Conservation (phyloP, 2,113 vertebrate genomes). For the Nasalis larvatus region DNA sequence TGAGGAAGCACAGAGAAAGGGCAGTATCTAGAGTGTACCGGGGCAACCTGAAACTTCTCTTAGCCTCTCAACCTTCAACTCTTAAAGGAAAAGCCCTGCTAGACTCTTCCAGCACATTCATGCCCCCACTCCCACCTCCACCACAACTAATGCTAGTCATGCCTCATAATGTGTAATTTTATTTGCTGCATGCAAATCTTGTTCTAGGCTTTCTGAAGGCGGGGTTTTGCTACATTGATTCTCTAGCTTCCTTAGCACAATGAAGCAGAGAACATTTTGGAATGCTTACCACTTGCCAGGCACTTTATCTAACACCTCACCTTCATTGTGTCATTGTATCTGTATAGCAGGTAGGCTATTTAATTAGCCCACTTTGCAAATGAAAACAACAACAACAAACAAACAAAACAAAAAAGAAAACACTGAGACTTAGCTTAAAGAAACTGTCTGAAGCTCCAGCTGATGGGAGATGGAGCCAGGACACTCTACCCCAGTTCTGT, state of each 20-base stretch:
- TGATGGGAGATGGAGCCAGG: background rate
- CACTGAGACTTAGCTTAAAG: background rate
- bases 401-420: background rate
- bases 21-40: rapidly evolving
- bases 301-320: background rate
- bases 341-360: background rate
- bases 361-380: background rate
- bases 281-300: rapidly evolving
- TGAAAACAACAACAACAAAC: background rate
- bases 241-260: background rate
- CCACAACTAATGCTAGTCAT: rapidly evolving
- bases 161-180: rapidly evolving
- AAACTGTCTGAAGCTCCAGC: background rate
- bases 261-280: background rate
- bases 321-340: too few relatives aligned
- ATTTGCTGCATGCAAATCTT: background rate
- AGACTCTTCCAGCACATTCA: rapidly evolving
- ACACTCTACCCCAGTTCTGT: background rate
- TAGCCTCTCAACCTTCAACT: background rate
- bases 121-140: too few relatives aligned
- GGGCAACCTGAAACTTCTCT: background rate
- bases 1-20: background rate
- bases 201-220: background rate
- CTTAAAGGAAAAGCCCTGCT: background rate
- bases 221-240: background rate